Evolutionary conservation across 2,888 invertebrate species (phyloP).

Genomic region (Apoderus coryli): DNA sequence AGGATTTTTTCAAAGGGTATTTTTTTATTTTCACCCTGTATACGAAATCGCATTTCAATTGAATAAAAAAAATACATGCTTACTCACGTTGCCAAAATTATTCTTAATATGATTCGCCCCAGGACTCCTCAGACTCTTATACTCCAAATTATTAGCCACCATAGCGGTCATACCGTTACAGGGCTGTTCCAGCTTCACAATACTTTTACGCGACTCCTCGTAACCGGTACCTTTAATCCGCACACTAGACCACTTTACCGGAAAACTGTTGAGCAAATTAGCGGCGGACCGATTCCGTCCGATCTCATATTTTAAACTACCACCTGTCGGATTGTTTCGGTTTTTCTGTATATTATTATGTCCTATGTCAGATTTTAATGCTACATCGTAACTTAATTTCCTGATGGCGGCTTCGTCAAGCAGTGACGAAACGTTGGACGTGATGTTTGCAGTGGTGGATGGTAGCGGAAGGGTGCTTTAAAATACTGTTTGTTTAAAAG

Average conservation of each 20-base stretch:
- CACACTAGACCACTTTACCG: slow-evolving; percentile 49
- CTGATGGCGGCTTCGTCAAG: too few species aligned
- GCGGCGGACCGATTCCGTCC: slow-evolving; percentile 28
- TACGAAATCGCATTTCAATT: too few species aligned
- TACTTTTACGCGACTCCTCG: slow-evolving; percentile 46
- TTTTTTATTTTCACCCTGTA: too few species aligned
- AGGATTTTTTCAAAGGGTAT: too few species aligned
- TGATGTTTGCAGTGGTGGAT: too few species aligned
- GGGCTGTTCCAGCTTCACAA: slow-evolving; percentile 48
- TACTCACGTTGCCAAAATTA: slow-evolving; percentile 32
- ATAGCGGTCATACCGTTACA: slow-evolving; percentile 47
- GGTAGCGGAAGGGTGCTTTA: too few species aligned
- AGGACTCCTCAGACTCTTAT: slow-evolving; percentile 26
- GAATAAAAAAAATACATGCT: too few species aligned
- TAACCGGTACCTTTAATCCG: slow-evolving; percentile 47
- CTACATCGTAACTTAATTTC: too few species aligned
- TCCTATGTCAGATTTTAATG: too few species aligned
- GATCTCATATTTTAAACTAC: slow-evolving; percentile 30
- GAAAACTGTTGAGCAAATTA: slow-evolving; percentile 25
- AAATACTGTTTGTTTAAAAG: too few species aligned
- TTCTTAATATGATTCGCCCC: slow-evolving; percentile 20
- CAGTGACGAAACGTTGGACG: too few species aligned
- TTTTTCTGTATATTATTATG: too few species aligned
- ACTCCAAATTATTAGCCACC: slow-evolving; percentile 25
- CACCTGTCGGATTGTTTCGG: slow-evolving; percentile 24